Evolutionary conservation across 37 sponge, comb jelly and placozoan genomes (phyloP), one percentile per base, ranked within the genome.

Genomic region (Cliona cf. orientalis): DNA sequence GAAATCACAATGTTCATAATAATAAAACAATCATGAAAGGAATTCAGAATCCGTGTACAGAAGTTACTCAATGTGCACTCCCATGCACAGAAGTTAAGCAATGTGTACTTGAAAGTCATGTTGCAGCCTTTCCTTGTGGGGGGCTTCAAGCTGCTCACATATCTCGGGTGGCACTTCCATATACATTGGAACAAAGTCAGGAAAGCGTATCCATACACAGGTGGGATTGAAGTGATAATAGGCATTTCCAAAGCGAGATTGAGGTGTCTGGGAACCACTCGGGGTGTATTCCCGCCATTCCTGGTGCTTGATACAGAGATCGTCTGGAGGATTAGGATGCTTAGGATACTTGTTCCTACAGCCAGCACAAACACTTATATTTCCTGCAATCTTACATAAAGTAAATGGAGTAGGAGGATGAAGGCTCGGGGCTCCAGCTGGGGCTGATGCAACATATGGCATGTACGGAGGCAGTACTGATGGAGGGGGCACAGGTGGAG

Each of bases 231-330:
- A 61, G 26, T 61, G 63, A 28, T 61, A 76, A 61, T 61, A 61
- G 7, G 28, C 26, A n/a, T 61, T 61, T n/a, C 63, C 63, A 61
- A 61, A 61, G 28, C 26, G 63, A 61, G 63, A 61, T 28, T 61
- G 63, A 26, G 63, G 17, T 12, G 28, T 26, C 7, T 12, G 22
- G 26, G 28, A 26, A 6, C 63, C 63, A 61, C 26, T 12, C n/a
- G 28, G 28, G 6, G 26, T 22, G 26, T 29, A 69, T 25, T 39
- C 42, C 2, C 71, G 71, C 71, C 71, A 39, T 38, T 69, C 71
- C 44, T 69, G 29, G 42, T 69, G 71, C 28, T 41, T 39, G 12
- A 82, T 72, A 46, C 82, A 82, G 36, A 69, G 44, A 42, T 69
- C 71, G 42, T 69, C 3, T 3, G 71, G 71, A 29, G 71, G 17